Percentiles rank a stretch among this genome's conserved stretches.
phyloP scores from a whole-genome alignment of 1,140 invertebrate genomes.

The Drosophila ironensis region DNA sequence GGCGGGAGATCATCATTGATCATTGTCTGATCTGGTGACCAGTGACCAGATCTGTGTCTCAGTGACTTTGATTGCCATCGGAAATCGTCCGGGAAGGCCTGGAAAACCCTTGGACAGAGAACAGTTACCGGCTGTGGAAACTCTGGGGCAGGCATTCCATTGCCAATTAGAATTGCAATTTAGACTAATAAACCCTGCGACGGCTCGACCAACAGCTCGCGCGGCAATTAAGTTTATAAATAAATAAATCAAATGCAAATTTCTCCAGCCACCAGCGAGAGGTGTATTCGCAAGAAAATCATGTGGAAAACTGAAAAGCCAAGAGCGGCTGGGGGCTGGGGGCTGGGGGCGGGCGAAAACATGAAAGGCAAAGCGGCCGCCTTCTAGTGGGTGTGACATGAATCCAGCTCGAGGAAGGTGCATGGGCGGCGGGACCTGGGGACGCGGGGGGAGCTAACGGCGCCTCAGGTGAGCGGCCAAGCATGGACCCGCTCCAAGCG shows the following conservation, averaged over 20 bases:
- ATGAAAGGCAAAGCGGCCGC: constrained; percentile 33
- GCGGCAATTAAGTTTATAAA: constrained; percentile 73
- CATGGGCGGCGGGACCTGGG: background rate
- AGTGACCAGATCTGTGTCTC: constrained; percentile 31
- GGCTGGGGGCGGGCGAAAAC: too few species aligned
- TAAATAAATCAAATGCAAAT: constrained; percentile 71
- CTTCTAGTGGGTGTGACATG: constrained; percentile 67
- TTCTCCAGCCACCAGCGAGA: constrained; percentile 4
- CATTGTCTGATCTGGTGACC: constrained; percentile 35
- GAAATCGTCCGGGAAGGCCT: background rate
- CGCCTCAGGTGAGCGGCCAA: constrained; percentile 72
- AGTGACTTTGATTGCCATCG: constrained; percentile 35
- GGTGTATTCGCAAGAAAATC: constrained; percentile 1
- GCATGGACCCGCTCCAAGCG: constrained; percentile 40
- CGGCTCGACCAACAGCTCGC: too few species aligned
- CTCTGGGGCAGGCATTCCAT: too few species aligned
- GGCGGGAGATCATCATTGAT: constrained; percentile 37
- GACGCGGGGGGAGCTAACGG: background rate
- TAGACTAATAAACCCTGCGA: too few species aligned
- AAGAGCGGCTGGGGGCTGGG: too few species aligned
- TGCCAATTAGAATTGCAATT: too few species aligned
- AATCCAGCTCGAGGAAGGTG: background rate
- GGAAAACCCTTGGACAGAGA: too few species aligned
- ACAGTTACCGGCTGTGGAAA: too few species aligned
- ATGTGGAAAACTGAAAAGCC: constrained; percentile 4